These are phyloP conservation scores for Osmerus mordax DNA, from an alignment of 2,113 vertebrate species.

Conservation along the genomic window DNA sequence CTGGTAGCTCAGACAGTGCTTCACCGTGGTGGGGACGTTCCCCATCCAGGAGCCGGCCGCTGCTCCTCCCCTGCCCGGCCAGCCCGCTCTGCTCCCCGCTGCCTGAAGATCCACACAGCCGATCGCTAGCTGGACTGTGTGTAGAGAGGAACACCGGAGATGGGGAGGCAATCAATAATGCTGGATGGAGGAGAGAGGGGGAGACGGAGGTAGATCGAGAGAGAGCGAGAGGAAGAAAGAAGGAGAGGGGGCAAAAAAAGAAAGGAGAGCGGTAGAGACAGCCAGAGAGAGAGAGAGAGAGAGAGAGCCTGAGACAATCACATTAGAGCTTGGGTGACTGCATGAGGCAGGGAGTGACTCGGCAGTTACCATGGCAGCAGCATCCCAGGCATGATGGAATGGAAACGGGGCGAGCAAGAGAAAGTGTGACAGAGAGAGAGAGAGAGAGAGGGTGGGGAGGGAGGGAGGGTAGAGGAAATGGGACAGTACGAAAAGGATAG, in stretches of 20 bases:
- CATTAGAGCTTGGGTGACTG: no score
- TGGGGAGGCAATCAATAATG: no score
- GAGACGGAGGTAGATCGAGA: no score
- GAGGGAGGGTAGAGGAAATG: neutral
- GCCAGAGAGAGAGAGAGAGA: neutral
- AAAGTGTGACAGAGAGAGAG: neutral
- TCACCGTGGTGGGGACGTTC: conserved; percentile 80
- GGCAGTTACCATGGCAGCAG: conserved; percentile 72
- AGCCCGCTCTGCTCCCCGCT: no score
- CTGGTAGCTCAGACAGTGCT: conserved; percentile 87
- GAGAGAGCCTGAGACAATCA: no score
- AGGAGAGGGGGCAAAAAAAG: conserved; percentile 33
- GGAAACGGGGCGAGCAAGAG: conserved; percentile 8
- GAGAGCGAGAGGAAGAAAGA: conserved; percentile 28
- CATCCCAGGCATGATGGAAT: conserved; percentile 49
- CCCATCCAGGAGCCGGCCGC: conserved; percentile 72
- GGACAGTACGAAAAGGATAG: neutral
- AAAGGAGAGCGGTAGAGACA: conserved; percentile 8
- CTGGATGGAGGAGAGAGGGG: no score
- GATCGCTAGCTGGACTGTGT: no score
- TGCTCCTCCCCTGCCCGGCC: conserved; percentile 11
- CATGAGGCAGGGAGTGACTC: conserved; percentile 51
- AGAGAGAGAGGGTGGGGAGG: neutral
- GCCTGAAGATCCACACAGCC: no score
- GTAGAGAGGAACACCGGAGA: no score